Conservation (phyloP, 2,888 invertebrate genomes). For the Patella caerulea region DNA sequence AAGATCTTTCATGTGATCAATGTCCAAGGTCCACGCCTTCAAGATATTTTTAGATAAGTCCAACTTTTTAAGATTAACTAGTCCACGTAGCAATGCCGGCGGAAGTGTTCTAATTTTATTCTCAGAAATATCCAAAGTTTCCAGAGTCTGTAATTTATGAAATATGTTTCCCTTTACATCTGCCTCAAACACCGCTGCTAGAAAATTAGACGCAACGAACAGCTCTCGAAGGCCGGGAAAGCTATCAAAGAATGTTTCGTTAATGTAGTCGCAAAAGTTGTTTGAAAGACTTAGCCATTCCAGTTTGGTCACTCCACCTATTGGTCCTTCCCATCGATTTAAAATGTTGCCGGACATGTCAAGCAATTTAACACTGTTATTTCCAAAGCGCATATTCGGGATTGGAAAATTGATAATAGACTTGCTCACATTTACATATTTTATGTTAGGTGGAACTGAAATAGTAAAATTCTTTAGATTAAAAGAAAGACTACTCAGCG, state of each 20-base stretch:
- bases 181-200: slow-evolving; percentile 15
- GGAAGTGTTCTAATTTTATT: slow-evolving; percentile 29
- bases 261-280: slow-evolving; percentile 22
- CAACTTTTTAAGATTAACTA: slow-evolving; percentile 15
- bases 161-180: slow-evolving; percentile 31
- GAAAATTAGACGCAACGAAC: slow-evolving; percentile 25
- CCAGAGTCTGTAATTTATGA: slow-evolving; percentile 7
- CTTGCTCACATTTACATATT: slow-evolving; percentile 8
- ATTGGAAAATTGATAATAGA: neutral
- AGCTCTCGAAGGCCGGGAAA: slow-evolving; percentile 16
- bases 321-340: slow-evolving; percentile 25
- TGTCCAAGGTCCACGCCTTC: slow-evolving; percentile 20
- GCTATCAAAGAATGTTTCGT: slow-evolving; percentile 12
- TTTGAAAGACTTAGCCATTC: slow-evolving; percentile 25
- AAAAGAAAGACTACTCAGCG: too few species aligned
- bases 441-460: neutral
- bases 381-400: neutral
- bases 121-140: slow-evolving; percentile 21
- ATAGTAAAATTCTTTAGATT: neutral
- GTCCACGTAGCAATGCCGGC: slow-evolving; percentile 17
- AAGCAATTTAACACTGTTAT: slow-evolving; percentile 24
- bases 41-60: slow-evolving; percentile 29
- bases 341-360: slow-evolving; percentile 24
- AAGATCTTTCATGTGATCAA: slow-evolving; percentile 22
- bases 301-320: slow-evolving; percentile 21